Evolutionary conservation across 2,113 vertebrate genomes (phyloP), one percentile per base, ranked within the genome.

Genomic region (Pyxicephalus adspersus): DNA sequence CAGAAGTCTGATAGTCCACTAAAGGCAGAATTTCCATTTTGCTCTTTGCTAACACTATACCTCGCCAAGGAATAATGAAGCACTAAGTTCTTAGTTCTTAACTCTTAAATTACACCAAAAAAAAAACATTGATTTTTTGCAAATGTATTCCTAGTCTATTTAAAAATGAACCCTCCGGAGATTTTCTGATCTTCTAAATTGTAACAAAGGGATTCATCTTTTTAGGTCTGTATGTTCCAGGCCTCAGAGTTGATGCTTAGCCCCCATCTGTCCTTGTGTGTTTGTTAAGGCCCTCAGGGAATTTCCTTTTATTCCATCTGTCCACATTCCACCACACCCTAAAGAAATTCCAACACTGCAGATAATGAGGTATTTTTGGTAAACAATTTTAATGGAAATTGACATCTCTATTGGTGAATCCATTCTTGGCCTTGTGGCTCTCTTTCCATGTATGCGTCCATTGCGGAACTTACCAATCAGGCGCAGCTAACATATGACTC

Each of bases 361-460:
- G 87, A 89, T 93, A 90, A 91, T 86, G 86, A 88, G 87, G 84
- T 87, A 86, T 80, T 85, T 45, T 92, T 92, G 91, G 87, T 89
- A 91, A 92, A 90, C 86, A 89, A 85, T 90, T 83, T 88, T 92
- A 91, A 92, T 92, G 70, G 85, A 90, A 88, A 84, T 90, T 89
- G 90, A 91, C 90, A 83, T 86, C 87, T 84, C 76, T 19, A 38
- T 15, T 77, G 83, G 78, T 64, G 28, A 81, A 81, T 81, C 67
- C 78, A 64, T 45, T 26, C 67, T 64, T 2, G 61, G 31, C 57
- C 78, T 73, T 23, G 60, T 81, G 67, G 78, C 68, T 64, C 58
- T 81, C 70, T 20, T 81, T 55, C n/a, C 26, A 61, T 22, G n/a
- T 50, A 34, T 28, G 11, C 7, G 26, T 81, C 67, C 28, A 23